phyloP scores from a whole-genome alignment of 53 echinoderm and acorn worm genomes.

The Paracentrotus lividus region DNA sequence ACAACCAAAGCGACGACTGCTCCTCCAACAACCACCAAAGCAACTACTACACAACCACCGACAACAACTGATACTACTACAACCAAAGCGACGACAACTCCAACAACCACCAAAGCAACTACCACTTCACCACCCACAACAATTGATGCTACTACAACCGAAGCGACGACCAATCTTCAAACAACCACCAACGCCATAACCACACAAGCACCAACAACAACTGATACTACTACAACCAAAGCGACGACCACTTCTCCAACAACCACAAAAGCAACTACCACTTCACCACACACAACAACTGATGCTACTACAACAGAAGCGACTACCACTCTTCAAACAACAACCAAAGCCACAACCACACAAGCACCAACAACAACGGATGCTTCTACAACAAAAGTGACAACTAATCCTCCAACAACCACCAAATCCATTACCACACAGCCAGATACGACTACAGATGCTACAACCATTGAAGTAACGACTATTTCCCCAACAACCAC shows the following conservation, averaged over 20 bases:
- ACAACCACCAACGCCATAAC: constrained; percentile 11
- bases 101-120: not conserved
- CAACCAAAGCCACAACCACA: not conserved
- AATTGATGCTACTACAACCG: not conserved
- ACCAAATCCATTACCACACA: too few species aligned
- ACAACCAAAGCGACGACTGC: not conserved
- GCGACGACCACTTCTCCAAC: not conserved
- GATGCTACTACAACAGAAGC: not conserved
- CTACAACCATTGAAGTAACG: not conserved
- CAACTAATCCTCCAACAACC: too few species aligned
- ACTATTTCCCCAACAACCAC: not conserved
- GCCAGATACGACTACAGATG: not conserved
- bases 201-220: constrained; percentile 2
- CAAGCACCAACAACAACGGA: too few species aligned
- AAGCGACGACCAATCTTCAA: not conserved
- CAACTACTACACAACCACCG: not conserved
- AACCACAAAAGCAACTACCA: constrained; percentile 8
- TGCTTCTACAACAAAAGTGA: too few species aligned
- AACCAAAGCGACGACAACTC: not conserved
- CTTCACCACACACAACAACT: not conserved
- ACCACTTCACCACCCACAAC: not conserved
- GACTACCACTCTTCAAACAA: not conserved
- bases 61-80: not conserved
- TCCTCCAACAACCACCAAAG: not conserved
- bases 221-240: constrained; percentile 23